Evolutionary conservation across 2,888 invertebrate species (phyloP).

Genomic region (Andricus curvator): DNA sequence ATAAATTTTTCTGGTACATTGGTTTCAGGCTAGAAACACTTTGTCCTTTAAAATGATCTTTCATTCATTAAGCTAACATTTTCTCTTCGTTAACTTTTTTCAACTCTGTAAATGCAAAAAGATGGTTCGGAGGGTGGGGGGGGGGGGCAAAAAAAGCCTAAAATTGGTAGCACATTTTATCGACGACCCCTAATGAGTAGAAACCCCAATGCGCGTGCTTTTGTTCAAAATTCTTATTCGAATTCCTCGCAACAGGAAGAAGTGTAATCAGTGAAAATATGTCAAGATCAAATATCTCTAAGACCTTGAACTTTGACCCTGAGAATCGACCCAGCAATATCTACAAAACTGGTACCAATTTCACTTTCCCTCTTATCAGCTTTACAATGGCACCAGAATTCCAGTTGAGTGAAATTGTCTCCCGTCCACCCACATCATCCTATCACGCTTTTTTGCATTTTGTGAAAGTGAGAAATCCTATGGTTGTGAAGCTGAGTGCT

Average conservation of each 20-base stretch:
- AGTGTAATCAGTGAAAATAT: background rate
- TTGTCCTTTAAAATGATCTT: no score
- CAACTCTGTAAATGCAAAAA: no score
- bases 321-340: background rate
- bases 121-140: no score
- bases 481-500: conserved; percentile 37
- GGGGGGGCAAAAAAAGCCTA: no score
- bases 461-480: conserved; percentile 21
- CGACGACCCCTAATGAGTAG: no score
- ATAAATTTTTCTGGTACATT: no score
- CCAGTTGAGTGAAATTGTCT: background rate
- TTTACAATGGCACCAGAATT: background rate
- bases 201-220: no score
- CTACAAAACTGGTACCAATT: background rate
- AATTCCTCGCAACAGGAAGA: background rate
- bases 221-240: background rate
- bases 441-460: conserved; percentile 5
- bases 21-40: no score
- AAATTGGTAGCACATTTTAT: no score
- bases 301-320: background rate
- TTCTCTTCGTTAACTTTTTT: no score
- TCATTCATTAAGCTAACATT: no score
- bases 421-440: background rate
- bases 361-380: background rate
- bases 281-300: background rate